Conservation (phyloP, 2,888 invertebrate genomes). For the Pristionchus maxplancki region DNA sequence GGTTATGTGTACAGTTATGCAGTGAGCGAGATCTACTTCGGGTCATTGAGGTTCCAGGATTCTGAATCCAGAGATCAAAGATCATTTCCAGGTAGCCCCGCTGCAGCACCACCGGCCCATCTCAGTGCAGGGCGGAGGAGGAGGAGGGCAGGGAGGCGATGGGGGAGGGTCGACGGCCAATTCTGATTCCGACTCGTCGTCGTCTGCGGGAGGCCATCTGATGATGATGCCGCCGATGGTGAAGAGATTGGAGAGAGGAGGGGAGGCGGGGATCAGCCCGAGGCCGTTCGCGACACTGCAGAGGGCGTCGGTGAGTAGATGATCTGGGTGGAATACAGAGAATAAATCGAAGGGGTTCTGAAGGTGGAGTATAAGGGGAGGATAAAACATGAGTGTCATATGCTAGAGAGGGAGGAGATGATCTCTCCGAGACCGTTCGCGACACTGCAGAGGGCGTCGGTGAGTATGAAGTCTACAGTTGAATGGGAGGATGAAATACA, state of each 20-base stretch:
- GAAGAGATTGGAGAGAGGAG: constrained; percentile 35
- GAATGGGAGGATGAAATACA: neutral
- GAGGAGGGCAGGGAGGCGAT: neutral
- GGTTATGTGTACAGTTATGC: too few species aligned
- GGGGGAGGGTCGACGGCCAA: neutral
- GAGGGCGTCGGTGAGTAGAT: constrained; percentile 36
- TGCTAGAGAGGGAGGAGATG: neutral
- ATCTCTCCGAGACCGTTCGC: constrained; percentile 50
- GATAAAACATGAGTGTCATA: too few species aligned
- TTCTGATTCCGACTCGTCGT: constrained; percentile 48
- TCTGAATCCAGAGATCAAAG: neutral
- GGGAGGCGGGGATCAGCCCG: neutral
- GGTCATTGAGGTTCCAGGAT: too few species aligned
- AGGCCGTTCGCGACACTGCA: constrained; percentile 52
- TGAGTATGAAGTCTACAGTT: neutral
- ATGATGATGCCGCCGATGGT: neutral
- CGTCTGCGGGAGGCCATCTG: neutral
- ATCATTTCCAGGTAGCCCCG: constrained; percentile 69
- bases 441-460: constrained; percentile 50
- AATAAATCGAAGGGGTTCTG: too few species aligned
- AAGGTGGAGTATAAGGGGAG: neutral
- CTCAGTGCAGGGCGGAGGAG: constrained; percentile 52
- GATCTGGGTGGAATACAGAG: too few species aligned
- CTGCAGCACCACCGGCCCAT: constrained; percentile 77
- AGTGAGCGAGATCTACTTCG: too few species aligned